A percentile compares a stretch with the other conserved stretches of the same genome.
These are phyloP conservation scores for Brienomyrus brachyistius DNA, from an alignment of 2,113 vertebrate species.

Conservation along the genomic window DNA sequence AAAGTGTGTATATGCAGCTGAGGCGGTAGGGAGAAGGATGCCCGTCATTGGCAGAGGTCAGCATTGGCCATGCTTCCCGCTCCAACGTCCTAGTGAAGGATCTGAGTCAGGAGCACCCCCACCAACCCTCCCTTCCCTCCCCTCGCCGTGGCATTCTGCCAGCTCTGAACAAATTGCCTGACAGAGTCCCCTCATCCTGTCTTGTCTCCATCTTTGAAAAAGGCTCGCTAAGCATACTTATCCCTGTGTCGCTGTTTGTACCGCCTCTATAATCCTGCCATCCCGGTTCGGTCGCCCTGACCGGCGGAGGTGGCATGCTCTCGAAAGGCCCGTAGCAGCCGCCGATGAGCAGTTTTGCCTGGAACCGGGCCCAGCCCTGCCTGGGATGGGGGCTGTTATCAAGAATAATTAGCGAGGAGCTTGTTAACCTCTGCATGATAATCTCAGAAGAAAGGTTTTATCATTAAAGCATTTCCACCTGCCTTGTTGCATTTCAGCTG, in stretches of 20 bases:
- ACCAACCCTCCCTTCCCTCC: not conserved
- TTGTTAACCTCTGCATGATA: conserved; percentile 11
- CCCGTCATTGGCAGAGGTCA: not conserved
- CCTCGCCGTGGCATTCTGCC: not conserved
- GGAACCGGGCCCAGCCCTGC: not conserved
- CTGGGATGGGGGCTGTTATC: not conserved
- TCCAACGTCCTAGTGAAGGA: not conserved
- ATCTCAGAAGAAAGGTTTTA: conserved; percentile 17
- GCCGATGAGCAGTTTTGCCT: too few species aligned
- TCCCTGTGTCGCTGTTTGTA: not conserved
- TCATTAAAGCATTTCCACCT: conserved; percentile 14
- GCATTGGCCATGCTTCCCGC: not conserved
- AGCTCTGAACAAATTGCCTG: not conserved
- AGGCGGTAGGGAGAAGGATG: not conserved
- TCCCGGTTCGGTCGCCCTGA: not conserved
- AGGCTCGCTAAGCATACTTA: not conserved
- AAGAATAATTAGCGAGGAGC: conserved; percentile 8
- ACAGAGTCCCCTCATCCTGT: not conserved
- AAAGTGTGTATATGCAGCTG: not conserved
- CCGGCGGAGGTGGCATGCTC: not conserved
- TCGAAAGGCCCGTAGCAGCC: not conserved
- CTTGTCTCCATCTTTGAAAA: not conserved
- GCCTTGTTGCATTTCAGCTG: not conserved
- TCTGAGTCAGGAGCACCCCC: not conserved
- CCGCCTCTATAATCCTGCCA: not conserved